Percentiles rank a stretch among this genome's conserved stretches.
Conservation (phyloP, 2,797 vertebrate genomes). For the Cyprinella venusta region DNA sequence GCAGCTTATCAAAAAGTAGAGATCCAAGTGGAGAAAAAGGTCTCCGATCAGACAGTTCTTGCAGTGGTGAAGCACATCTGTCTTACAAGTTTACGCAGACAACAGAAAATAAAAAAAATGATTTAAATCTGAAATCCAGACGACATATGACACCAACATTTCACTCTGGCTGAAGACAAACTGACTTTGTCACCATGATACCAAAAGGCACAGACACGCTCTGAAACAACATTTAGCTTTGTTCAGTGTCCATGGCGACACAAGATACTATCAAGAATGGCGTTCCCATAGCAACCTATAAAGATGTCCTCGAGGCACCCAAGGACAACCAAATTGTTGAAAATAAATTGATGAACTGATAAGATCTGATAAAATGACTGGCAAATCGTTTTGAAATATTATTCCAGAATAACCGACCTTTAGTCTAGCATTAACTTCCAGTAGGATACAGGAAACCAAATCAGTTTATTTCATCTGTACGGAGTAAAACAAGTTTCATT, state of each 20-base stretch:
- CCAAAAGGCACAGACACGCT: background rate
- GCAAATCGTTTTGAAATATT: conserved; percentile 3
- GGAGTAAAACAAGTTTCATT: background rate
- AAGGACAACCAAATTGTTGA: conserved; percentile 35
- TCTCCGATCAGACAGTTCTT: background rate
- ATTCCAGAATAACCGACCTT: conserved; percentile 21
- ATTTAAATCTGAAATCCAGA: background rate
- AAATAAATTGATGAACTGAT: conserved; percentile 36
- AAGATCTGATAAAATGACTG: conserved; percentile 38
- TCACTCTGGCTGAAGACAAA: background rate
- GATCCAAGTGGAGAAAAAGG: background rate
- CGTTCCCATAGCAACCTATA: conserved; percentile 64
- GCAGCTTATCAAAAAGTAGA: conserved; percentile 27
- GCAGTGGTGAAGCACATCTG: background rate
- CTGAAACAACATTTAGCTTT: conserved; percentile 38
- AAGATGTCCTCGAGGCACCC: conserved; percentile 46
- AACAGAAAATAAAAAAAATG: background rate
- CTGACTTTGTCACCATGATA: conserved; percentile 1
- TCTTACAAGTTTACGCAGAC: background rate
- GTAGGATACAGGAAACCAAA: background rate
- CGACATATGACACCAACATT: background rate
- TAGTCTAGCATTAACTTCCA: background rate
- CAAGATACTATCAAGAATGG: conserved; percentile 49
- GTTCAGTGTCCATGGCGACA: conserved; percentile 65
- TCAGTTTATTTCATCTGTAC: conserved; percentile 5